phyloP scores from a whole-genome alignment of 92 coral and sea anemone species.

The Pocillopora meandrina region DNA sequence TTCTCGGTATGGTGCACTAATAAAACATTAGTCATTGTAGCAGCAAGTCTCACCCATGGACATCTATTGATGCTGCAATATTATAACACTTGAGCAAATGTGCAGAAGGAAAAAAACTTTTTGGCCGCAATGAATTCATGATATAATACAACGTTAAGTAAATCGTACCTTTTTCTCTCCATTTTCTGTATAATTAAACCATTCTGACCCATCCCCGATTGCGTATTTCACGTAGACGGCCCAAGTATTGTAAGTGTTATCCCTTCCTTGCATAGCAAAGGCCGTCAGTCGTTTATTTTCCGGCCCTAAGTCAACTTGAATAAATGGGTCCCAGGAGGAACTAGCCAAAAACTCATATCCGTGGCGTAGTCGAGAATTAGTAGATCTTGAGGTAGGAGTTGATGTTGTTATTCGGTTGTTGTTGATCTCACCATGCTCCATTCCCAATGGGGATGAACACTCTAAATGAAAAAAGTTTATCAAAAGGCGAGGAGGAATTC shows the following conservation, averaged over 20 bases:
- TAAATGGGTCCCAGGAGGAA: constrained; percentile 15
- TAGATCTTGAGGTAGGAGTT: not conserved
- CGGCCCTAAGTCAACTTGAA: constrained; percentile 58
- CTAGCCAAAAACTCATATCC: not conserved
- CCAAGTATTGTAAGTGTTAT: constrained; percentile 21
- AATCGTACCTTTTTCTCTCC: constrained; percentile 31
- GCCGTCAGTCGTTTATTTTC: constrained; percentile 29
- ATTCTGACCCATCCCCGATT: constrained; percentile 34
- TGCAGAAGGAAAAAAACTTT: not conserved
- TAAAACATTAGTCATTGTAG: too few relatives aligned
- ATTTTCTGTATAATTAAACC: constrained; percentile 50
- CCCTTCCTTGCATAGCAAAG: constrained; percentile 42
- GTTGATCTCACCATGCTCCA: constrained; percentile 15
- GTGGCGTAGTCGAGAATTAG: constrained; percentile 41
- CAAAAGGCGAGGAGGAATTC: not conserved
- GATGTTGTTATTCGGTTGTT: constrained; percentile 6
- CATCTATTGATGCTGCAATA: too few relatives aligned
- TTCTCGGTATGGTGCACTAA: too few relatives aligned
- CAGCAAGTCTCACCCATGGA: too few relatives aligned
- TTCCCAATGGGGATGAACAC: constrained; percentile 31
- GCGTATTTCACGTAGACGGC: constrained; percentile 22
- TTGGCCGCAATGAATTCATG: not conserved
- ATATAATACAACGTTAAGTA: not conserved
- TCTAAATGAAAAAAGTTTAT: not conserved
- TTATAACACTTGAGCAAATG: too few relatives aligned